Base-by-base conservation (phyloP, 2,888 invertebrate genomes). In the Liodrosophila aerea region DNA sequence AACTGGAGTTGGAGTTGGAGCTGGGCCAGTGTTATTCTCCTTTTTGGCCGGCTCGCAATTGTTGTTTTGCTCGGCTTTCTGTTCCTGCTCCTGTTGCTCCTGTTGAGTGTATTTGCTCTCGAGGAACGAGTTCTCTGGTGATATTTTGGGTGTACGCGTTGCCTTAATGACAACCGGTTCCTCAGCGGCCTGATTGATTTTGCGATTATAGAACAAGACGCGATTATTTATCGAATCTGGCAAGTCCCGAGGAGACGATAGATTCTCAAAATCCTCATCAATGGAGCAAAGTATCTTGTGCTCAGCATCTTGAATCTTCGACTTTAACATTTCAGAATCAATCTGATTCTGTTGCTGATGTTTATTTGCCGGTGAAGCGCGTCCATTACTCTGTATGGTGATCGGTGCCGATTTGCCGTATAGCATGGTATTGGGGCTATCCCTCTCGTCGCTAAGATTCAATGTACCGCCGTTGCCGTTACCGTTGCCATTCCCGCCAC, bases 351-450 rank as follows among this genome's bases (percentile, higher is more conserved):
- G 76, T 27, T 73, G 36, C 1, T 37, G 16, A 8, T 37, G 18
- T 5, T 39, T 39, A 7, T 64, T 78, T 45, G 66, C 81, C 7
- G 66, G 66, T 4, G 77, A 72, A 37, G 92, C 91, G 41, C 93
- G 92, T 62, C 91, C 89, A 73, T 92, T 92, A 80, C 91, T 92
- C 65, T 92, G 91, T 62, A 94, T 94, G 87, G 94, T 93, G 83
- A 94, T 94, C 3, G 94, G 94, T 46, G 93, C 92, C 33, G 93
- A 93, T 88, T 94, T 93, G 1, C 90, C 91, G 56, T 93, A 88
- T 36, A 88, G 74, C 72, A 77, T 85, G 16, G 86, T 74, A 41
- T 72, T 77, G 22, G 85, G 76, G 56, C 76, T 86, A 4, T 88
- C 85, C 33, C 84, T 83, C 0, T 75, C 78, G 7, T 83, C 80